These are phyloP conservation scores for Pogonognathellus flavescens DNA, from an alignment of 1,140 invertebrate genomes.

Conservation along the genomic window DNA sequence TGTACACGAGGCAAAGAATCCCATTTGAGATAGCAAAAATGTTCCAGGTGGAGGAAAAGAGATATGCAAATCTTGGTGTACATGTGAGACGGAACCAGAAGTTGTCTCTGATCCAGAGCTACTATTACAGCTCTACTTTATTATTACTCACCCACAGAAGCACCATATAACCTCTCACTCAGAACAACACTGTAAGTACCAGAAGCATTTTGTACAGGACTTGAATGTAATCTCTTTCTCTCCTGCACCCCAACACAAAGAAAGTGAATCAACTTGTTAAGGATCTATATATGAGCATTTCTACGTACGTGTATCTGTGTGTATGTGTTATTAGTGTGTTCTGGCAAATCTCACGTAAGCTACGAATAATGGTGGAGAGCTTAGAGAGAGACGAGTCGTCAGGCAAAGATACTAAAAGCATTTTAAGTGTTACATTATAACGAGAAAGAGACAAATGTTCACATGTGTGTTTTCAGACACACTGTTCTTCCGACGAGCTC, in stretches of 20 bases:
- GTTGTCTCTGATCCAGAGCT: too few relatives aligned
- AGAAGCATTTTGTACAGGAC: too few relatives aligned
- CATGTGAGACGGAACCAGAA: too few relatives aligned
- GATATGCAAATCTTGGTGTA: conserved; percentile 11
- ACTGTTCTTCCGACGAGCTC: neutral
- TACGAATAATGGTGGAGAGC: neutral
- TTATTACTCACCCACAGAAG: too few relatives aligned
- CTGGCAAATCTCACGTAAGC: conserved; percentile 23
- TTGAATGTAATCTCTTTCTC: too few relatives aligned
- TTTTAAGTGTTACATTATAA: conserved; percentile 30
- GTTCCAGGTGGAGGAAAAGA: conserved; percentile 18
- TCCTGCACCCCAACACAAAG: too few relatives aligned
- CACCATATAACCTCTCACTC: too few relatives aligned
- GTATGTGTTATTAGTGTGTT: neutral
- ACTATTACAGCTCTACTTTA: too few relatives aligned
- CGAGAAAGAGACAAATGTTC: conserved; percentile 26
- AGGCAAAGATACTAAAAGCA: neutral
- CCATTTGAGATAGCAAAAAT: conserved; percentile 16
- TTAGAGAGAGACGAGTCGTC: neutral
- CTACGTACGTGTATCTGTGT: too few relatives aligned
- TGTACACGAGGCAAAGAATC: neutral
- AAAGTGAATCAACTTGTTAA: too few relatives aligned
- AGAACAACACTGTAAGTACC: too few relatives aligned
- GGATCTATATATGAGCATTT: too few relatives aligned
- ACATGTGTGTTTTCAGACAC: conserved; percentile 15